A percentile compares a stretch with the other conserved stretches of the same genome.
phyloP scores from a whole-genome alignment of 2,797 vertebrate species.

The Ficedula albicollis region DNA sequence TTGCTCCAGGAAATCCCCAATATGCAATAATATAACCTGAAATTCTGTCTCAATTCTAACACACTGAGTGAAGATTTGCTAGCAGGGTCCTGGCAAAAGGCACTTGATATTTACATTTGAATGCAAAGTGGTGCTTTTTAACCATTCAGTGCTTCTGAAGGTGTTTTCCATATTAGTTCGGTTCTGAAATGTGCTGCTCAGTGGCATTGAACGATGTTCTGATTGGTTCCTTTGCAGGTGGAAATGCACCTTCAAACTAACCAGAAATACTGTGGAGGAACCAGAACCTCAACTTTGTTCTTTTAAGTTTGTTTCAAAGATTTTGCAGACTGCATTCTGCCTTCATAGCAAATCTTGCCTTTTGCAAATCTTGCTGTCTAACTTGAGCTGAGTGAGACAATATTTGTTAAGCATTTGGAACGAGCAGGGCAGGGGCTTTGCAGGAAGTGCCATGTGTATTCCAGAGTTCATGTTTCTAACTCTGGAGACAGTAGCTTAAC shows the following conservation, averaged over 20 bases:
- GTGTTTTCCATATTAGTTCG: neutral
- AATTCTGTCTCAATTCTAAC: neutral
- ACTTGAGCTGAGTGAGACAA: neutral
- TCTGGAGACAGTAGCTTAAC: neutral
- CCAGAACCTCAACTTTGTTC: neutral
- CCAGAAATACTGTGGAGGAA: neutral
- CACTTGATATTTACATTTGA: neutral
- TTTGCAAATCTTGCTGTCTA: neutral
- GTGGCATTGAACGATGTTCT: neutral
- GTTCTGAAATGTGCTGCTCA: neutral
- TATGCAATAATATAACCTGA: neutral
- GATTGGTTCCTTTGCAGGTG: neutral
- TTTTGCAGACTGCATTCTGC: neutral
- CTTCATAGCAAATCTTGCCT: neutral
- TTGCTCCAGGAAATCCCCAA: neutral
- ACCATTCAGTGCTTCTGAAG: neutral
- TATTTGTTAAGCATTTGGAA: neutral
- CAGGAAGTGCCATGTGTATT: neutral
- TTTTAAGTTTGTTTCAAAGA: neutral
- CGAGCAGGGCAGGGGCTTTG: neutral
- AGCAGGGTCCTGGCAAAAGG: neutral
- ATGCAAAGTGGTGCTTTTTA: neutral
- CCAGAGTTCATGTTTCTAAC: neutral
- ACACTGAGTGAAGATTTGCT: neutral
- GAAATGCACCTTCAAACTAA: neutral